These are phyloP conservation scores for Caenorhabditis doughertyi DNA, from an alignment of 2,888 invertebrate genomes.

Conservation along the genomic window DNA sequence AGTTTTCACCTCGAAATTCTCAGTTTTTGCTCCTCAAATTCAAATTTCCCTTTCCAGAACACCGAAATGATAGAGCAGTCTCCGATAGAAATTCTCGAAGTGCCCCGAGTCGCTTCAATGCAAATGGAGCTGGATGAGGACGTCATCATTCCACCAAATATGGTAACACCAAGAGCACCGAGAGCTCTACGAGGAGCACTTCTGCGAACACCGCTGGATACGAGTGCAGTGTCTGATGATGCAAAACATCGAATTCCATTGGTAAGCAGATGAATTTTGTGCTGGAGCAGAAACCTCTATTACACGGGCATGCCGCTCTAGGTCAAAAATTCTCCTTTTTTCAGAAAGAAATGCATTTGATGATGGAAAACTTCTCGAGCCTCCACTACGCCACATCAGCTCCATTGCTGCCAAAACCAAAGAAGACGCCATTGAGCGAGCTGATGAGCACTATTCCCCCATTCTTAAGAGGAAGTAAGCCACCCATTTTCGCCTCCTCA, in stretches of 20 bases:
- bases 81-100: not conserved
- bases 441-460: constrained; percentile 13
- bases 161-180: not conserved
- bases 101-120: not conserved
- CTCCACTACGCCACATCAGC: not conserved
- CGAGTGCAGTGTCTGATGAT: not conserved
- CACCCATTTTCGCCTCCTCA: no score
- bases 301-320: not conserved
- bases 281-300: not conserved
- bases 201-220: not conserved
- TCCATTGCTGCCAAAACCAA: not conserved
- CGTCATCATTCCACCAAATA: not conserved
- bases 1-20: no score
- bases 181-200: not conserved
- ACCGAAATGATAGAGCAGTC: no score
- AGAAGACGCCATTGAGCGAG: not conserved
- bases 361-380: constrained; percentile 44
- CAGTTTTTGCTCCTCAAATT: not conserved
- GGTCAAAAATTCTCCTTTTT: not conserved
- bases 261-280: not conserved
- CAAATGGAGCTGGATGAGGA: not conserved
- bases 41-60: no score
- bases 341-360: constrained; percentile 26
- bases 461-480: not conserved
- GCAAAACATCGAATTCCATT: constrained; percentile 18